These are phyloP conservation scores for Progne subis DNA, from an alignment of 2,113 vertebrate genomes.

Conservation along the genomic window DNA sequence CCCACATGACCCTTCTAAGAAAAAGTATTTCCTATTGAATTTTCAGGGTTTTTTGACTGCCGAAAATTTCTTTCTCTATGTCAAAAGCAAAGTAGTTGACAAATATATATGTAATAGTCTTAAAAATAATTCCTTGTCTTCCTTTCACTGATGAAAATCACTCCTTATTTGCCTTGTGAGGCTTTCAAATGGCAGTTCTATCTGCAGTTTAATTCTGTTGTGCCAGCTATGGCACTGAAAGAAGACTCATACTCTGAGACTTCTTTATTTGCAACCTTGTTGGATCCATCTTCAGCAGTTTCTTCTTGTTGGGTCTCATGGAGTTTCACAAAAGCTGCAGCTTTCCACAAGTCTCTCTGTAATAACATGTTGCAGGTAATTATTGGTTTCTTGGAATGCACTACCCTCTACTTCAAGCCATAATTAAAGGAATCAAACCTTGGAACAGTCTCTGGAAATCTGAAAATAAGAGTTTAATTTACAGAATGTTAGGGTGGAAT, in stretches of 20 bases:
- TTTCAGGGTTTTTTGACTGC: not conserved
- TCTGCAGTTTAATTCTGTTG: not conserved
- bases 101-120: not conserved
- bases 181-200: not conserved
- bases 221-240: not conserved
- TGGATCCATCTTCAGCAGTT: constrained; percentile 15
- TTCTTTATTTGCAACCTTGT: constrained; percentile 16
- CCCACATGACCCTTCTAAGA: not conserved
- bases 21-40: not conserved
- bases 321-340: constrained; percentile 61
- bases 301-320: constrained; percentile 35
- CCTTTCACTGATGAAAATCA: not conserved
- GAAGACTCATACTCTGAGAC: not conserved
- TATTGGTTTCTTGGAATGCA: constrained; percentile 67
- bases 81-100: not conserved
- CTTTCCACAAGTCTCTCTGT: constrained; percentile 57
- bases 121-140: not conserved
- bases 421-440: constrained; percentile 78
- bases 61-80: not conserved
- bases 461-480: constrained; percentile 76
- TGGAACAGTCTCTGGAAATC: constrained; percentile 65
- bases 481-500: constrained; percentile 66
- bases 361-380: constrained; percentile 75
- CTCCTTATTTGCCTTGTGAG: not conserved
- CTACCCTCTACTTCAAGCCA: constrained; percentile 69